Percentiles rank a stretch among this genome's conserved stretches.
Evolutionary conservation across 2,113 vertebrate species (phyloP).

Genomic region (Hiodon alosoides): DNA sequence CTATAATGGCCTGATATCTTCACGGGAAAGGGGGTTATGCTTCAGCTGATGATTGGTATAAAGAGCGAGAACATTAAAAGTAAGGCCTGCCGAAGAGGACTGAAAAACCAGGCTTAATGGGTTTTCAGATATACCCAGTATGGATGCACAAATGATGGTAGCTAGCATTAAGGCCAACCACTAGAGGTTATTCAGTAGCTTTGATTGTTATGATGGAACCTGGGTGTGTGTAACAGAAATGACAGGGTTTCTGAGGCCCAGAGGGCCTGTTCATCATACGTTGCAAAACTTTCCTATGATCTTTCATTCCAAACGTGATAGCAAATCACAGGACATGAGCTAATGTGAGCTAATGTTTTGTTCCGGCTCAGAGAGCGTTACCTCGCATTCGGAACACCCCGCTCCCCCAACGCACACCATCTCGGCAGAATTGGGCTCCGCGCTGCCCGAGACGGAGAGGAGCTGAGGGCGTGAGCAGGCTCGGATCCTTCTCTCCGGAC

Average conservation of each 20-base stretch:
- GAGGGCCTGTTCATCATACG: conserved; percentile 29
- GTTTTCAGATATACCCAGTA: no score
- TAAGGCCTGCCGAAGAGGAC: no score
- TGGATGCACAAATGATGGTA: no score
- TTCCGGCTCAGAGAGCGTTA: conserved; percentile 33
- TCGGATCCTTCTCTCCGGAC: background rate
- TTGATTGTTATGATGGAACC: conserved; percentile 36
- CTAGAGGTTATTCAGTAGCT: conserved; percentile 4
- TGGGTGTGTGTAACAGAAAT: conserved; percentile 32
- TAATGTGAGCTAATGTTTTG: conserved; percentile 45
- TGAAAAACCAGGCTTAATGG: no score
- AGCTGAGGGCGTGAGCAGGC: background rate
- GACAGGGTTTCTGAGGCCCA: conserved; percentile 40
- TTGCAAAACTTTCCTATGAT: conserved; percentile 50
- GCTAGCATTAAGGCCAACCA: no score
- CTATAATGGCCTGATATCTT: no score
- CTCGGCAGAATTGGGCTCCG: background rate
- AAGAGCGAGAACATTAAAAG: no score
- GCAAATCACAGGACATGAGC: conserved; percentile 54
- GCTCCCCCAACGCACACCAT: background rate
- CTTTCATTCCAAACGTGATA: conserved; percentile 36
- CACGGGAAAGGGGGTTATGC: no score
- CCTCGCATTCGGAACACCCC: conserved; percentile 5
- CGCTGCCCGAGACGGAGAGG: background rate
- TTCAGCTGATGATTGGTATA: no score